These are phyloP conservation scores for Melanerpes formicivorus DNA, from an alignment of 2,113 vertebrate species.

Conservation along the genomic window DNA sequence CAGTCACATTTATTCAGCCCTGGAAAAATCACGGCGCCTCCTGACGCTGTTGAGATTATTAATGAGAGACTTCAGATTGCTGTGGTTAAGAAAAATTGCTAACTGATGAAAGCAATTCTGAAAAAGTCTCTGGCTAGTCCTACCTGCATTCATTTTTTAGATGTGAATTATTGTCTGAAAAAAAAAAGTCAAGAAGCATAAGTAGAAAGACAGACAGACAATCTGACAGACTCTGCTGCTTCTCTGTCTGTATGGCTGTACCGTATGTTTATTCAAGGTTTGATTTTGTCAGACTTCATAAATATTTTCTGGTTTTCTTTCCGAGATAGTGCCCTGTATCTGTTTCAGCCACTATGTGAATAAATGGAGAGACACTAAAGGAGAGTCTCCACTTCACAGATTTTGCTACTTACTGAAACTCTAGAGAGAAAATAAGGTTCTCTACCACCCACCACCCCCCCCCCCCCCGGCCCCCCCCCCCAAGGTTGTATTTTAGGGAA, in stretches of 20 bases:
- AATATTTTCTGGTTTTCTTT: not conserved
- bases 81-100: conserved; percentile 20
- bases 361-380: not conserved
- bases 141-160: conserved; percentile 12
- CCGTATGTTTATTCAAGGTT: not conserved
- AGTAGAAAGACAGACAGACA: not conserved
- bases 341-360: not conserved
- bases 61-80: conserved; percentile 6
- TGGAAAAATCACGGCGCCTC: not conserved
- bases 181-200: not conserved
- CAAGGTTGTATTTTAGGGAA: not conserved
- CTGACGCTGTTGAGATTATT: conserved; percentile 25
- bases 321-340: not conserved
- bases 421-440: not conserved
- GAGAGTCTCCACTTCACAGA: not conserved
- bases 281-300: not conserved
- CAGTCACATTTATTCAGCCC: conserved; percentile 27
- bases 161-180: not conserved
- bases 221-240: not conserved
- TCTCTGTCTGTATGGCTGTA: not conserved
- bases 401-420: not conserved
- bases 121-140: not conserved
- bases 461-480: not conserved
- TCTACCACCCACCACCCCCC: not conserved
- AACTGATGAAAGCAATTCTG: conserved; percentile 11